These are phyloP conservation scores for Diadema setosum DNA, from an alignment of 35 echinoderm and acorn worm species.

Conservation along the genomic window DNA sequence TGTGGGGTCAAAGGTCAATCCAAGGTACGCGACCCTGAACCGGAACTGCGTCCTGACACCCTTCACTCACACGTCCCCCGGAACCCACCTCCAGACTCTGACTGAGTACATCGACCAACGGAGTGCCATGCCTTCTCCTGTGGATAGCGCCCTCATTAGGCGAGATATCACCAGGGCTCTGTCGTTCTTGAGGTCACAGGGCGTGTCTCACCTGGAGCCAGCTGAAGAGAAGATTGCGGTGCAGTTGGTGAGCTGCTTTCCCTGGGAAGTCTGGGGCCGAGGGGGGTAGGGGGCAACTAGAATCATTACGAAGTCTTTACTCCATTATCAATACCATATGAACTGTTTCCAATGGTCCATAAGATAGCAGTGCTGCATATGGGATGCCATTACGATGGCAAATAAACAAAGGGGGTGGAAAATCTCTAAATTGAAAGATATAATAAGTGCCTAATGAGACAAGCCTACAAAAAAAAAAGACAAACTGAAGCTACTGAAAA, in stretches of 20 bases:
- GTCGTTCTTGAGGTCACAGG: neutral
- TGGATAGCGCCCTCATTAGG: slow-evolving; percentile 13
- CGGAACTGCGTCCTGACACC: neutral
- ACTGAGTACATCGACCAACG: slow-evolving; percentile 2
- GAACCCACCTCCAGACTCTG: neutral
- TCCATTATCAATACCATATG: neutral
- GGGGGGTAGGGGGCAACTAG: too few relatives aligned
- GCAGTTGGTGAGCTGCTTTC: neutral
- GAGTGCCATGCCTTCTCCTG: neutral
- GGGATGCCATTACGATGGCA: neutral
- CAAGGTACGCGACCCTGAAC: neutral
- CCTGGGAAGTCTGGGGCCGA: neutral
- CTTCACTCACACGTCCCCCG: neutral
- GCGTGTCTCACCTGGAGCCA: neutral
- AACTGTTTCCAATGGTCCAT: neutral
- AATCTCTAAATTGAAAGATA: neutral
- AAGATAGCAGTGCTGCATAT: too few relatives aligned
- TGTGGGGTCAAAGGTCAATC: neutral
- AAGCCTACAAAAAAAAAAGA: too few relatives aligned
- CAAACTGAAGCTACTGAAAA: too few relatives aligned
- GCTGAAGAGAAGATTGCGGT: neutral
- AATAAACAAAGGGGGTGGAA: neutral
- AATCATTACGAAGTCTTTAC: neutral
- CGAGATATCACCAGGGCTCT: neutral
- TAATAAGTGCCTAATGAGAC: too few relatives aligned